Percentiles rank a stretch among this genome's conserved stretches.
These are phyloP conservation scores for Tapirus terrestris DNA, from an alignment of 2,113 vertebrate genomes.

Conservation along the genomic window DNA sequence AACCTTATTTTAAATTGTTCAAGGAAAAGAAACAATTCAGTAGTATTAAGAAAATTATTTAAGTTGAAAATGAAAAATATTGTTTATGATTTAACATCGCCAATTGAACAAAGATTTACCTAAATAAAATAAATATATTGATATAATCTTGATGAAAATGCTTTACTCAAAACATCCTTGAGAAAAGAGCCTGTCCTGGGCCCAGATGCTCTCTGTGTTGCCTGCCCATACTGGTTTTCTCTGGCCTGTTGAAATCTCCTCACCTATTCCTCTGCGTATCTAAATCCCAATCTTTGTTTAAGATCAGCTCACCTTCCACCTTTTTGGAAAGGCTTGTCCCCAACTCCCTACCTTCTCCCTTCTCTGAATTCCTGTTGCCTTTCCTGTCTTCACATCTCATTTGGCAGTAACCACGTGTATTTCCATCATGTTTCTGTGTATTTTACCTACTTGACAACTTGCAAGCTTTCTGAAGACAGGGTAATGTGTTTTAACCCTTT, in stretches of 20 bases:
- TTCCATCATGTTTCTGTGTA: not conserved
- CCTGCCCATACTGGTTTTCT: not conserved
- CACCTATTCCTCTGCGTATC: not conserved
- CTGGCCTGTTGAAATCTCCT: not conserved
- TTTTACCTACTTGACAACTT: not conserved
- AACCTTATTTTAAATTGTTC: constrained; percentile 41
- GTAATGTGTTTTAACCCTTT: not conserved
- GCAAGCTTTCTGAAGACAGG: not conserved
- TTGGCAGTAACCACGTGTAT: not conserved
- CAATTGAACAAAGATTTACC: not conserved
- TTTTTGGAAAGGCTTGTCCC: not conserved
- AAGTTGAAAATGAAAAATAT: constrained; percentile 1
- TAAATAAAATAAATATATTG: not conserved
- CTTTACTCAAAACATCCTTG: not conserved
- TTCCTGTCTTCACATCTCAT: not conserved
- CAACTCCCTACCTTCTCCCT: not conserved
- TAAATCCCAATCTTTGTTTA: not conserved
- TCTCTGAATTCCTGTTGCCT: not conserved
- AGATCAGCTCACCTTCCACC: not conserved
- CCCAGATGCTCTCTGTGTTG: not conserved
- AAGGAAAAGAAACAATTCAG: constrained; percentile 1
- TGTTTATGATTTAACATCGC: not conserved
- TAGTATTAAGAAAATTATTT: not conserved
- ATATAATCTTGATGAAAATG: not conserved
- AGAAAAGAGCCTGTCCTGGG: not conserved